phyloP scores from a whole-genome alignment of 2,888 invertebrate genomes.

The Metalampra italica region DNA sequence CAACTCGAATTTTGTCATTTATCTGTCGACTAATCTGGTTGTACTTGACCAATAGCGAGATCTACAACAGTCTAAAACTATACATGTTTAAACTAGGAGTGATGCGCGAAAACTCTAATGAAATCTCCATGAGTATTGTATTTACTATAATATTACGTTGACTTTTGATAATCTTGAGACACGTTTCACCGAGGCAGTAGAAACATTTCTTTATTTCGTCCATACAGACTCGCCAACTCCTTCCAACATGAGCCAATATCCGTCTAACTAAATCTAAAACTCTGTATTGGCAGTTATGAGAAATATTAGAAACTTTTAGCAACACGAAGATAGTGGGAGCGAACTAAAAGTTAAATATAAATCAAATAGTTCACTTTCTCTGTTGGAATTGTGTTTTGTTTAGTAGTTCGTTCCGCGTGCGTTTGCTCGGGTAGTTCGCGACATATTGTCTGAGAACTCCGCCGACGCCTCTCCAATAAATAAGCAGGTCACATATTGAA shows the following conservation, averaged over 20 bases:
- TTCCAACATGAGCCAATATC: neutral
- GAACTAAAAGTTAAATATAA: slow-evolving; percentile 48
- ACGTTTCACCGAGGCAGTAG: too few species aligned
- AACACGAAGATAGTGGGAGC: slow-evolving; percentile 13
- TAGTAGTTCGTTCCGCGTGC: slow-evolving; percentile 52
- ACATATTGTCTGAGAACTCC: slow-evolving; percentile 76
- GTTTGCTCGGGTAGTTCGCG: slow-evolving; percentile 62
- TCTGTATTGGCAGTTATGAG: slow-evolving; percentile 4
- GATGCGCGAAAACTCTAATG: too few species aligned
- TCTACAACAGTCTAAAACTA: too few species aligned
- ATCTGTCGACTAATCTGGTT: neutral
- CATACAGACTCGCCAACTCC: neutral
- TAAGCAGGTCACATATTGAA: slow-evolving; percentile 79
- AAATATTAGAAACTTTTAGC: slow-evolving; percentile 17
- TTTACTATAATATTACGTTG: too few species aligned
- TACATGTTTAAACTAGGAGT: too few species aligned
- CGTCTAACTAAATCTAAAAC: neutral
- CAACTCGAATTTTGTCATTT: too few species aligned
- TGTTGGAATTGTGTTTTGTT: slow-evolving; percentile 62
- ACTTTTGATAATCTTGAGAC: too few species aligned
- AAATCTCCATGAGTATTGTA: too few species aligned
- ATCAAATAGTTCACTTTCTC: slow-evolving; percentile 64
- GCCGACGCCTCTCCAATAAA: slow-evolving; percentile 74
- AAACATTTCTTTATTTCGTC: too few species aligned
- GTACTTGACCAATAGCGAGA: too few species aligned